Evolutionary conservation across 1,140 invertebrate genomes (phyloP).

Genomic region (Physella acuta): DNA sequence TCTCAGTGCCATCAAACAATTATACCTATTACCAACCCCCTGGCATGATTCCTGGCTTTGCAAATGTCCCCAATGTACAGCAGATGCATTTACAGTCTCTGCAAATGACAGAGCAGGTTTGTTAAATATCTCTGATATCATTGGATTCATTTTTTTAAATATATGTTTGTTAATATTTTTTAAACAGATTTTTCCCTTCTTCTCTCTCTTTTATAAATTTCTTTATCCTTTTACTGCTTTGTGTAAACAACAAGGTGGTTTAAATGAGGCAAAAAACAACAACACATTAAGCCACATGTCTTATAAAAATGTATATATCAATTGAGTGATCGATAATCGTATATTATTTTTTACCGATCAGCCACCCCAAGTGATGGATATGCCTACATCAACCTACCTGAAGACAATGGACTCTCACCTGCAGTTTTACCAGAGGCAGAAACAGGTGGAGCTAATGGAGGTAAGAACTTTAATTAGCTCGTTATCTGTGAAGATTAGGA

Average conservation of each 20-base stretch:
- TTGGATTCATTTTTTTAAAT: too few species aligned
- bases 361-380: constrained; percentile 18
- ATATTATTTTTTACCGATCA: not conserved
- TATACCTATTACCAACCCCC: constrained; percentile 11
- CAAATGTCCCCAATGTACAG: constrained; percentile 9
- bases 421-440: constrained; percentile 16
- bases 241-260: too few species aligned
- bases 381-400: constrained; percentile 18
- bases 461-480: too few species aligned
- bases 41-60: constrained; percentile 8
- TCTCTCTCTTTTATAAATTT: too few species aligned
- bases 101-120: constrained; percentile 12
- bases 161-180: too few species aligned
- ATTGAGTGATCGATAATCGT: too few species aligned
- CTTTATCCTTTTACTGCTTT: too few species aligned
- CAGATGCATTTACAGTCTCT: constrained; percentile 15
- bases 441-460: constrained; percentile 20
- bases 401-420: constrained; percentile 19
- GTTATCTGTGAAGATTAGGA: too few species aligned
- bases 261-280: too few species aligned
- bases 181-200: too few species aligned
- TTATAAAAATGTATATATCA: too few species aligned
- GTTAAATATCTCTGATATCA: not conserved
- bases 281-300: too few species aligned
- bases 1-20: not conserved